Conservation (phyloP, 1,140 invertebrate species). For the Drosophila hydei region DNA sequence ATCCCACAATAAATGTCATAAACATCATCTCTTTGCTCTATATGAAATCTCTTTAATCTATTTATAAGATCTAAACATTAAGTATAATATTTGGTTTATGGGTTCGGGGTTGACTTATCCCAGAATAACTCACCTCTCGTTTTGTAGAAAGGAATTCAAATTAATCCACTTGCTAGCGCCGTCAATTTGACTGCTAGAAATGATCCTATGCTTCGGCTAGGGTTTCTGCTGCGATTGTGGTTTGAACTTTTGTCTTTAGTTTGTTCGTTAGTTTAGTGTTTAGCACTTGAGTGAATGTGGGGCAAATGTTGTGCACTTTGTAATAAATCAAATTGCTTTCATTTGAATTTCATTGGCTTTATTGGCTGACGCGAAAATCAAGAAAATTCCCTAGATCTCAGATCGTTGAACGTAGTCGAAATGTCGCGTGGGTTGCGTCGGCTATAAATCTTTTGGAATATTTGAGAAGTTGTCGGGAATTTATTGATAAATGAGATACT, state of each 20-base stretch:
- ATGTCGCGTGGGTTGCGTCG: slow-evolving; percentile 58
- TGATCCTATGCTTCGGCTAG: background rate
- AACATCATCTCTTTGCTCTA: background rate
- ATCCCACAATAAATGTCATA: too few relatives aligned
- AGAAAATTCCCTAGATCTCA: slow-evolving; percentile 10
- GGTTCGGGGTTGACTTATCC: background rate
- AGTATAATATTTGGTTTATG: slow-evolving; percentile 2
- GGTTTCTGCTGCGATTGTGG: background rate
- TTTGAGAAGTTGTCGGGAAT: slow-evolving; percentile 40
- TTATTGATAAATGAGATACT: slow-evolving; percentile 38
- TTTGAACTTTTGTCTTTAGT: slow-evolving; percentile 39
- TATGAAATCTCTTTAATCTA: slow-evolving; percentile 2
- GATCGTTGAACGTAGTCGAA: slow-evolving; percentile 14
- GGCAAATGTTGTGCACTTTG: slow-evolving; percentile 56
- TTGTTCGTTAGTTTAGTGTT: slow-evolving; percentile 3
- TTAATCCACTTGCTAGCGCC: slow-evolving; percentile 71
- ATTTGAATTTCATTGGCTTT: slow-evolving; percentile 43
- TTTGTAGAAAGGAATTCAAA: slow-evolving; percentile 61
- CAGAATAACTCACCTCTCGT: slow-evolving; percentile 55
- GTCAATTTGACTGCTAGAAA: slow-evolving; percentile 50
- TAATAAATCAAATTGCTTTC: slow-evolving; percentile 55
- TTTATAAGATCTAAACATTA: background rate
- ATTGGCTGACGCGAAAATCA: slow-evolving; percentile 31
- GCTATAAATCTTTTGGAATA: slow-evolving; percentile 65
- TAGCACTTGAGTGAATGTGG: slow-evolving; percentile 36